Percentiles rank a stretch among this genome's conserved stretches.
These are phyloP conservation scores for Pygmarrhopalites habei DNA, from an alignment of 1,140 invertebrate genomes.

Conservation along the genomic window DNA sequence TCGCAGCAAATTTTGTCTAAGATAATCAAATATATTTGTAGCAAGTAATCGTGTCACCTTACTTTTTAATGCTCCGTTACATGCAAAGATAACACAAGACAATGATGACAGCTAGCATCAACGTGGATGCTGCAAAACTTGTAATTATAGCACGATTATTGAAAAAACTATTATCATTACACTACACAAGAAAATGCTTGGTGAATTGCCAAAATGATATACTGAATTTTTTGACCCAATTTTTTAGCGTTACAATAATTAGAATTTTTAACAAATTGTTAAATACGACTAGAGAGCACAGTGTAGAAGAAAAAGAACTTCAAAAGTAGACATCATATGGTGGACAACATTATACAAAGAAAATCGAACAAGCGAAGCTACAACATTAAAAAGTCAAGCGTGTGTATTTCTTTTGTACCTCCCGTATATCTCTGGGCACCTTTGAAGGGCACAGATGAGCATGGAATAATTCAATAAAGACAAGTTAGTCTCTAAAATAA, in stretches of 20 bases:
- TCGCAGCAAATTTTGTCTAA: constrained; percentile 63
- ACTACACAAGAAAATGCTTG: constrained; percentile 3
- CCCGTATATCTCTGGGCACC: constrained; percentile 16
- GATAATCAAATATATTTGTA: constrained; percentile 9
- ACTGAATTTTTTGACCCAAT: no score
- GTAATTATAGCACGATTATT: background rate
- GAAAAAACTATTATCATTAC: background rate
- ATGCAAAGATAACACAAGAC: no score
- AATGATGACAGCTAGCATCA: no score
- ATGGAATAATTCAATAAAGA: constrained; percentile 5
- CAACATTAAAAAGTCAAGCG: background rate
- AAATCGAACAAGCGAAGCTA: background rate
- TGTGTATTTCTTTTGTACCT: constrained; percentile 15
- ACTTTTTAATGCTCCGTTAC: no score
- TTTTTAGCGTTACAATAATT: no score
- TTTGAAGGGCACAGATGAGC: constrained; percentile 14
- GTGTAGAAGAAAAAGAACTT: no score
- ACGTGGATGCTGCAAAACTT: no score
- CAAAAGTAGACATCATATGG: no score
- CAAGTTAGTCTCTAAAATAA: background rate
- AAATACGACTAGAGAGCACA: no score
- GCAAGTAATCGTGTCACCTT: constrained; percentile 3
- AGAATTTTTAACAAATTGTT: no score
- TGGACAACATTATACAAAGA: no score
- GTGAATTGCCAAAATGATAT: no score